Conservation (phyloP, 2,888 invertebrate species). For the Sinohyriopsis cumingii region DNA sequence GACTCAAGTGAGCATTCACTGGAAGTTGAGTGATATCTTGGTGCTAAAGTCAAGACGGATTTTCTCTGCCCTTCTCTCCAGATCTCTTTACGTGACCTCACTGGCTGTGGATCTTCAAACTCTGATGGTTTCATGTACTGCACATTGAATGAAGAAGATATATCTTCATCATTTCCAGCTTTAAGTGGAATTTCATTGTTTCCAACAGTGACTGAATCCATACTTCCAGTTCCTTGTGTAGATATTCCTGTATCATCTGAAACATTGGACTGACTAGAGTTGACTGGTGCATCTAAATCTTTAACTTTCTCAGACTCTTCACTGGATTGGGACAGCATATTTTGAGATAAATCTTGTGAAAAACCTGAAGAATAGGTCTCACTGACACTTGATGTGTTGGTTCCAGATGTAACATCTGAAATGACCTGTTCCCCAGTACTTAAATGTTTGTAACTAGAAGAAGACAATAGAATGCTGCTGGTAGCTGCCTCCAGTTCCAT, state of each 20-base stretch:
- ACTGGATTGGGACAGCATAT: too few relatives aligned
- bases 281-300: too few relatives aligned
- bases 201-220: too few relatives aligned
- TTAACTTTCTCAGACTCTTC: too few relatives aligned
- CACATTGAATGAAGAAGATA: conserved; percentile 1
- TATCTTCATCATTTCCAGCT: background rate
- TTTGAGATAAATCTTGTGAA: too few relatives aligned
- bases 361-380: background rate
- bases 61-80: conserved; percentile 36
- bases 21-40: conserved; percentile 75
- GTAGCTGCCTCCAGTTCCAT: background rate
- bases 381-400: too few relatives aligned
- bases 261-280: too few relatives aligned
- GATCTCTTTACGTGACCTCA: conserved; percentile 23
- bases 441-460: too few relatives aligned
- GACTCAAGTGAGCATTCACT: conserved; percentile 80
- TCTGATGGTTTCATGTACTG: too few relatives aligned
- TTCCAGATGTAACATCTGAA: background rate
- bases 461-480: background rate
- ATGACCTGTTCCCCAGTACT: background rate
- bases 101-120: conserved; percentile 2
- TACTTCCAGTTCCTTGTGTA: too few relatives aligned
- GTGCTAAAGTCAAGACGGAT: conserved; percentile 39
- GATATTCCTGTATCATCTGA: too few relatives aligned
- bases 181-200: background rate